These are phyloP conservation scores for Thunnus thynnus DNA, from an alignment of 2,113 vertebrate species.

Conservation along the genomic window DNA sequence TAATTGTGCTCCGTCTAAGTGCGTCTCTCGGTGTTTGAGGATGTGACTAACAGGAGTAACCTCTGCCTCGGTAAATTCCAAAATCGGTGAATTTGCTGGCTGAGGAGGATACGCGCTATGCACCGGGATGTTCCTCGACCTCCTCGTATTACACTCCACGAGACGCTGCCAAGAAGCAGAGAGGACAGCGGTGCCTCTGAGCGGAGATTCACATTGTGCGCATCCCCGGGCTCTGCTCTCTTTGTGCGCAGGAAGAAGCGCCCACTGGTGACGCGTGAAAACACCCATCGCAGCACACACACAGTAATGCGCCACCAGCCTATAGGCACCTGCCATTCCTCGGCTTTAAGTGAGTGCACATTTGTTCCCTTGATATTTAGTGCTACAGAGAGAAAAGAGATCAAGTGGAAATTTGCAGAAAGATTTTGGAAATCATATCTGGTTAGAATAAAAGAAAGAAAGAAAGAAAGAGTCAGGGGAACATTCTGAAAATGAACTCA, in stretches of 20 bases:
- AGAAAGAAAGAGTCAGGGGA: accelerated
- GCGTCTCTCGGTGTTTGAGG: slow-evolving; percentile 24
- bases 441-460: not conserved
- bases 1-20: slow-evolving; percentile 44
- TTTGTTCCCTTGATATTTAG: not conserved
- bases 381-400: not conserved
- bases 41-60: not conserved
- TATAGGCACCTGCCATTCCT: slow-evolving; percentile 52
- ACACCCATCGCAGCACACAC: slow-evolving; percentile 57
- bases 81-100: slow-evolving; percentile 9
- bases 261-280: slow-evolving; percentile 79
- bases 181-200: slow-evolving; percentile 71
- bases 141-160: slow-evolving; percentile 55
- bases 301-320: slow-evolving; percentile 77
- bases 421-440: too few relatives aligned
- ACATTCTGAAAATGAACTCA: not conserved
- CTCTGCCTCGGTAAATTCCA: slow-evolving; percentile 67
- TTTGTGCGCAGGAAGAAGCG: slow-evolving; percentile 80
- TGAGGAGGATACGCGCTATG: slow-evolving; percentile 1
- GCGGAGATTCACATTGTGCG: slow-evolving; percentile 69
- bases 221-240: slow-evolving; percentile 74
- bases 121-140: slow-evolving; percentile 39
- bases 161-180: slow-evolving; percentile 60
- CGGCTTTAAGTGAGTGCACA: slow-evolving; percentile 5
- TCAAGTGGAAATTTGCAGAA: not conserved